Conservation (phyloP, 2,113 vertebrate genomes). For the Pantherophis guttatus region DNA sequence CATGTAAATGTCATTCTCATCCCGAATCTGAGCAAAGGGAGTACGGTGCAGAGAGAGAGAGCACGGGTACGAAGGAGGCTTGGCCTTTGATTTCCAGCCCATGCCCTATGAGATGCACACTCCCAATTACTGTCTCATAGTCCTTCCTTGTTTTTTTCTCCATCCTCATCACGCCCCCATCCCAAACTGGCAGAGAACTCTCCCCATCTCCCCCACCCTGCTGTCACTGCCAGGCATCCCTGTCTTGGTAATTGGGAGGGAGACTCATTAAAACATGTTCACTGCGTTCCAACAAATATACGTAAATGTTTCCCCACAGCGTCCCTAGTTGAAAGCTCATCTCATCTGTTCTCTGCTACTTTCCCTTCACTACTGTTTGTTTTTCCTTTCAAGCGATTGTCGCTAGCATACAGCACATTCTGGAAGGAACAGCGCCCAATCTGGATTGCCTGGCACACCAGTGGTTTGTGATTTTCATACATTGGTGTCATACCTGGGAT, state of each 20-base stretch:
- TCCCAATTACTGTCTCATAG: not conserved
- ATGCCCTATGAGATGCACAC: not conserved
- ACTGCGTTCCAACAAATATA: fast-evolving
- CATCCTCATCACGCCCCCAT: not conserved
- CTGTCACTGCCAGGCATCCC: not conserved
- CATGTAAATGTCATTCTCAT: conserved; percentile 23
- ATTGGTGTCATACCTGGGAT: not conserved
- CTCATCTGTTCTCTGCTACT: conserved; percentile 30
- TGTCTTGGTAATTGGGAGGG: not conserved
- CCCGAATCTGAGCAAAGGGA: not conserved
- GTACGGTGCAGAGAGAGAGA: fast-evolving
- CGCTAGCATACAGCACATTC: fast-evolving
- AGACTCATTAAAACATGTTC: conserved; percentile 2
- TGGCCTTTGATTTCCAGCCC: conserved; percentile 23
- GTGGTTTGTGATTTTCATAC: not conserved
- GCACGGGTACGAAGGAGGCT: not conserved
- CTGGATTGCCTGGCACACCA: not conserved
- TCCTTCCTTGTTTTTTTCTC: not conserved
- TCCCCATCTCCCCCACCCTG: not conserved
- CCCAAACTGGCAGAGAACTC: not conserved
- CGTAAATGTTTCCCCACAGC: conserved; percentile 34
- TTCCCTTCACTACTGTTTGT: not conserved
- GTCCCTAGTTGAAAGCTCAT: not conserved
- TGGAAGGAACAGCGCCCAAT: conserved; percentile 9
- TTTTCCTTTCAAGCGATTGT: conserved; percentile 33